A percentile compares a stretch with the other conserved stretches of the same genome.
phyloP scores from a whole-genome alignment of 64 coral and sea anemone species.

The Montipora efflorescens region DNA sequence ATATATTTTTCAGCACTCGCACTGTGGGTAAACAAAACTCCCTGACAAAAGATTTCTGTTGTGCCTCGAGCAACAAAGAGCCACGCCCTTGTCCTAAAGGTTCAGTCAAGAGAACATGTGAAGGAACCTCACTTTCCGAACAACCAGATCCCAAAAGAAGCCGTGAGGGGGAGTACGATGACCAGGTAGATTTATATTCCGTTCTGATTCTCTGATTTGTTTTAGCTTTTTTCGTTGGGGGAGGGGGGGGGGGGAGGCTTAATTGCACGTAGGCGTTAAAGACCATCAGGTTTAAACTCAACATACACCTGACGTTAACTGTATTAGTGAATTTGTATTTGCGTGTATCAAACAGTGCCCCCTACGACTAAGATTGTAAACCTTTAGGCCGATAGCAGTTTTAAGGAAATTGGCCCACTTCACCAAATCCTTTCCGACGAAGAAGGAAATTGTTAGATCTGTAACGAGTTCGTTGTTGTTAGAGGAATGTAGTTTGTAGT shows the following conservation, averaged over 20 bases:
- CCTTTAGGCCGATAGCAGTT: background rate
- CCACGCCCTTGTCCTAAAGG: slow-evolving; percentile 7
- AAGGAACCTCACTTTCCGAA: background rate
- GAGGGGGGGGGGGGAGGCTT: background rate
- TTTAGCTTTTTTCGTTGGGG: background rate
- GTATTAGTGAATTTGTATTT: background rate
- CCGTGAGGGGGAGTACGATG: background rate
- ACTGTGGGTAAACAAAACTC: background rate
- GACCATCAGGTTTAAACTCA: background rate
- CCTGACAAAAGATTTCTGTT: background rate
- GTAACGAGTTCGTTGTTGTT: too few relatives aligned
- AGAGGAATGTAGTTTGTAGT: too few relatives aligned
- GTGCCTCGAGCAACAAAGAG: background rate
- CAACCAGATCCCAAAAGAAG: background rate
- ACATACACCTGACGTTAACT: background rate
- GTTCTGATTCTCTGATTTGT: background rate
- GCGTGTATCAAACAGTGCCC: background rate
- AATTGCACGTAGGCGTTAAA: background rate
- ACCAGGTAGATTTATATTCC: background rate
- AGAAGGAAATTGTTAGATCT: background rate
- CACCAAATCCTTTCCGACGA: background rate
- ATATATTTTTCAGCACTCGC: background rate
- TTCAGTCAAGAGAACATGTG: background rate
- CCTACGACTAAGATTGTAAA: background rate
- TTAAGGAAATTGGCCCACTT: background rate